Percentiles rank a stretch among this genome's conserved stretches.
Conservation (phyloP, 1,140 invertebrate genomes). For the Drosophila ogumai region DNA sequence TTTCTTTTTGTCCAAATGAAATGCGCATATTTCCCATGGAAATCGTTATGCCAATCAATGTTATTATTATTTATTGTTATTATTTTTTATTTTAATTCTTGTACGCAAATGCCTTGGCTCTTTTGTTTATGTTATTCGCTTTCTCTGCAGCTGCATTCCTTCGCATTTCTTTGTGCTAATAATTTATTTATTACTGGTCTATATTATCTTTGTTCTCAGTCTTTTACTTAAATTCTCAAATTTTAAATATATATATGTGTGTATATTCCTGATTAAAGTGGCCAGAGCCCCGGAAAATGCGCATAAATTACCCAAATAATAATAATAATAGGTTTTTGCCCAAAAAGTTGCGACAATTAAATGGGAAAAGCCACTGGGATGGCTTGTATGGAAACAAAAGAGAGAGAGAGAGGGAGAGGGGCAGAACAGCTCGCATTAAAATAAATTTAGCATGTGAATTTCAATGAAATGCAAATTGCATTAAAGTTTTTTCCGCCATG, state of each 20-base stretch:
- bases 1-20: not conserved
- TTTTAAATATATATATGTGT: not conserved
- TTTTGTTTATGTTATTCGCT: slow-evolving; percentile 8
- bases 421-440: slow-evolving; percentile 35
- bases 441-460: slow-evolving; percentile 59
- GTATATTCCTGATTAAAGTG: not conserved
- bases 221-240: not conserved
- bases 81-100: not conserved
- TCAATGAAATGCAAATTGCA: slow-evolving; percentile 75
- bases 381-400: not conserved
- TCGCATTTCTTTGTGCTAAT: slow-evolving; percentile 6
- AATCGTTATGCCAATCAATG: not conserved
- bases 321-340: slow-evolving; percentile 25
- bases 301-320: slow-evolving; percentile 44
- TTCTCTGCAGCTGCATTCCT: not conserved
- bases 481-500: slow-evolving; percentile 51
- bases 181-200: not conserved
- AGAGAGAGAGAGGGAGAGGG: not conserved
- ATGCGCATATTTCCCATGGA: slow-evolving; percentile 1
- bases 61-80: slow-evolving; percentile 1
- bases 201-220: not conserved
- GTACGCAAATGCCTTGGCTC: not conserved
- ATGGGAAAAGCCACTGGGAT: slow-evolving; percentile 23
- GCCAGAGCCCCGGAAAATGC: slow-evolving; percentile 8
- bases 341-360: slow-evolving; percentile 32